Evolutionary conservation across 1,140 invertebrate species (phyloP), one percentile per base, ranked within the genome.

Genomic region (Ptiloglossa arizonensis): DNA sequence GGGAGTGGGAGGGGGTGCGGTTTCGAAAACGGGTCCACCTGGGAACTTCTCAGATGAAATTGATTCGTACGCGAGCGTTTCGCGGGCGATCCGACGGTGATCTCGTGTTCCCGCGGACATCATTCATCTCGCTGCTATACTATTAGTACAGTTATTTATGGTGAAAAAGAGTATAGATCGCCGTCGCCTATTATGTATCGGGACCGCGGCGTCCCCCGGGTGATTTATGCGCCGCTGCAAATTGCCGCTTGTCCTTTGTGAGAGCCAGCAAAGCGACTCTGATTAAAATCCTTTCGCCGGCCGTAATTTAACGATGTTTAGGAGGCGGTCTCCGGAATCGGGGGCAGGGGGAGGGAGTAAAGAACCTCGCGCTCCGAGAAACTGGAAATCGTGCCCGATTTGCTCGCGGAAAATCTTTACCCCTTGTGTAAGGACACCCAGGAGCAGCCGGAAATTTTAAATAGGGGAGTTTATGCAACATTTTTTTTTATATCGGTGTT

Each of bases 91-190:
- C 54, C 60, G 60, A 46, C 50, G 77, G 48, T 75, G 35, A 22
- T 11, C n/a, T 24, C 63, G 54, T 9, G 3, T 69, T 66, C 41
- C 56, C 38, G 35, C 24, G 27, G 68, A 56, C 64, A 84, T 83
- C 86, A 85, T 88, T 86, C 71, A 83, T 80, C 74, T 79, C 50
- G 67, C 71, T 48, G 71, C 71, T 80, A 67, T 86, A 85, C 84
- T 86, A 86, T 86, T 86, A 86, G 84, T 76, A 85, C 80, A 82
- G 84, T 86, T 86, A 86, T 86, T 86, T 86, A 86, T 86, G 84
- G 67, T 70, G 68, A 82, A 85, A 82, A 86, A 86, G 74, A 60
- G 75, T 56, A 72, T 76, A 80, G 83, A 83, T 82, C 84, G 83
- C 54, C 66, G 80, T 72, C 72, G 62, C 72, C 84, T 72, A 86